Evolutionary conservation across 1,140 invertebrate species (phyloP).

Genomic region (Monochamus saltuarius): DNA sequence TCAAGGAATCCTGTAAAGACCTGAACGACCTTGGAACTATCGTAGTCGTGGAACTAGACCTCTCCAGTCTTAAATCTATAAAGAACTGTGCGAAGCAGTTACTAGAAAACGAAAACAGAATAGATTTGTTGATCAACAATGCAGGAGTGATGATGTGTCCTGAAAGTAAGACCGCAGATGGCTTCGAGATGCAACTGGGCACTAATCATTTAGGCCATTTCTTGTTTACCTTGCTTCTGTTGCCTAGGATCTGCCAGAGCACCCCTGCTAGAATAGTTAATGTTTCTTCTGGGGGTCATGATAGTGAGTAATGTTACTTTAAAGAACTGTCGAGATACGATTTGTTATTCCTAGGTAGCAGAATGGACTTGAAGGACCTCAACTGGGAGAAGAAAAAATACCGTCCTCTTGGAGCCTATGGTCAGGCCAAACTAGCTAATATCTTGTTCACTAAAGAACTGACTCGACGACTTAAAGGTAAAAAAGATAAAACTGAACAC

Average conservation of each 20-base stretch:
- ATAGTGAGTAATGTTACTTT: slow-evolving; percentile 45
- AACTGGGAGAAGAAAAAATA: slow-evolving; percentile 65
- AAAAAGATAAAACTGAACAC: too few relatives aligned
- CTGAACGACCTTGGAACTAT: slow-evolving; percentile 58
- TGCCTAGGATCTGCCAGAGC: slow-evolving; percentile 60
- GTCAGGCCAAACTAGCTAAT: slow-evolving; percentile 75
- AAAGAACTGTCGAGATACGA: not conserved
- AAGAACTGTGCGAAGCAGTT: slow-evolving; percentile 68
- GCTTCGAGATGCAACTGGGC: slow-evolving; percentile 77
- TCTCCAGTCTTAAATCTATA: slow-evolving; percentile 72
- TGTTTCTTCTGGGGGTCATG: slow-evolving; percentile 62
- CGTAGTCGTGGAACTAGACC: slow-evolving; percentile 64
- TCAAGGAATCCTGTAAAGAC: slow-evolving; percentile 52
- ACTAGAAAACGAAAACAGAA: slow-evolving; percentile 58
- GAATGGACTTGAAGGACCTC: slow-evolving; percentile 69
- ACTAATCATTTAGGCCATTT: slow-evolving; percentile 84
- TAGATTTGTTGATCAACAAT: slow-evolving; percentile 81
- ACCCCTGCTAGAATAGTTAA: slow-evolving; percentile 60
- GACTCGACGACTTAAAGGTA: slow-evolving; percentile 59
- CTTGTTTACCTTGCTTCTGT: slow-evolving; percentile 74
- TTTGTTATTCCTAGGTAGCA: slow-evolving; percentile 47
- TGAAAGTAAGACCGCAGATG: slow-evolving; percentile 66
- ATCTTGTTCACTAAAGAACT: slow-evolving; percentile 71
- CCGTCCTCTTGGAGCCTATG: slow-evolving; percentile 60
- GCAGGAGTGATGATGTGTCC: slow-evolving; percentile 77